Base-by-base conservation (phyloP, 1,140 invertebrate genomes). In the Grapholita molesta region DNA sequence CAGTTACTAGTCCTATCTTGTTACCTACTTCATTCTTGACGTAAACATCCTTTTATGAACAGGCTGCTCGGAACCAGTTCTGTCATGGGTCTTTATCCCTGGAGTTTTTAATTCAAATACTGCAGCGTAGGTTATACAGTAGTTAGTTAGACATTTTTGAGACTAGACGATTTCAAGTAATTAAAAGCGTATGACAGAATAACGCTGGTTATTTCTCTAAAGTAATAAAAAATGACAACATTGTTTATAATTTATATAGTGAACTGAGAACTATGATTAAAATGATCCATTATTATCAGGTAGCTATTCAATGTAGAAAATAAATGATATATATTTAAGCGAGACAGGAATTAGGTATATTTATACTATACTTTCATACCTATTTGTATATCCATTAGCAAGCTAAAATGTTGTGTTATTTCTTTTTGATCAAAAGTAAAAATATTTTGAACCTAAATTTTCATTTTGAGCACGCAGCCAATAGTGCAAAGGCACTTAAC, bases 401-500 rank as follows among this genome's bases (percentile, higher is more conserved):
- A 21, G 8, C 15, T n/a, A 48, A n/a, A 21, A 7, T 25, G 18
- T 61, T 12, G 23, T 61, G 55, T 61, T 11, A 11, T 52, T 52
- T 21, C 21, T 4, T 52, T 52, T 52, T 52, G 42, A 52, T 3
- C 11, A 11, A 3, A 52, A 15, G 12, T 52, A 52, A 30, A 52
- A 52, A n/a, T 52, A 11, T 52, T n/a, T n/a, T n/a, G 25, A 21
- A 61, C 35, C 42, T 11, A 52, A 52, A 30, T 53, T 67, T 67
- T 25, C 66, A 21, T 61, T 8, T 67, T 64, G 64, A 74, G 79
- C 69, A 74, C 72, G 71, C 68, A 73, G 70, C 77, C 73, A 74
- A 48, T 65, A 75, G 77, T 79, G 69, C 75, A 74, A 77, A 80
- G 77, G 79, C 85, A 82, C 77, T 85, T 84, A 86, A 81, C 83